Percentiles rank a stretch among this genome's conserved stretches.
Conservation (phyloP, 2,113 vertebrate genomes). For the Ammodytes marinus region DNA sequence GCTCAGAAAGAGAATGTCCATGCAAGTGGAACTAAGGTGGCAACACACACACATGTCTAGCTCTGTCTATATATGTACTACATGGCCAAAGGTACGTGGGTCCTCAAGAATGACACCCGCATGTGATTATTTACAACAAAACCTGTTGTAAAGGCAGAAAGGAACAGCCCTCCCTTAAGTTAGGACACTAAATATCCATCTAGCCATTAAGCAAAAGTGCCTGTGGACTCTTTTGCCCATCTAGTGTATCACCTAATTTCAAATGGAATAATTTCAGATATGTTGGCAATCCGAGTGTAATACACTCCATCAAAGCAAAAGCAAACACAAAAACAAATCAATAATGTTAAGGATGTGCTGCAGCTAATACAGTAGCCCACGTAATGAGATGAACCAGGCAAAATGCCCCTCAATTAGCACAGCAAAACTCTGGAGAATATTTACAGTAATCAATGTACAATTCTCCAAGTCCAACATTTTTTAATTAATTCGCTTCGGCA, state of each 20-base stretch:
- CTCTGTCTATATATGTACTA: background rate
- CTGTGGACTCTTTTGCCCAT: background rate
- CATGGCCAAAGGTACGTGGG: background rate
- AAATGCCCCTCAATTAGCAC: conserved; percentile 67
- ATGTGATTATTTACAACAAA: background rate
- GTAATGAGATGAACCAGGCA: conserved; percentile 72
- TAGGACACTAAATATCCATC: too few species aligned
- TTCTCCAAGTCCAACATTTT: conserved; percentile 68
- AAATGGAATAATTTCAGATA: conserved; percentile 41
- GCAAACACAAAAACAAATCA: conserved; percentile 60
- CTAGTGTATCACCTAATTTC: conserved; percentile 10
- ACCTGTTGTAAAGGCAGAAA: too few species aligned
- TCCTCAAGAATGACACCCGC: background rate
- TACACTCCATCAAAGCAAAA: conserved; percentile 55
- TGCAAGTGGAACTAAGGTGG: conserved; percentile 9
- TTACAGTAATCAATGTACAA: conserved; percentile 78
- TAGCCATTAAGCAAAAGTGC: background rate
- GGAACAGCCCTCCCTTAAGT: background rate
- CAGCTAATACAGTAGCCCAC: conserved; percentile 64
- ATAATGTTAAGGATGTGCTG: conserved; percentile 57
- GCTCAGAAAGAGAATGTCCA: conserved; percentile 1
- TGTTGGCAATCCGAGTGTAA: conserved; percentile 37
- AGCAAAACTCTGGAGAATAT: conserved; percentile 69
- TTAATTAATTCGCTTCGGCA: conserved; percentile 73
- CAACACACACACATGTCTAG: background rate